These are phyloP conservation scores for Celastrina argiolus DNA, from an alignment of 2,888 invertebrate species.

Conservation along the genomic window DNA sequence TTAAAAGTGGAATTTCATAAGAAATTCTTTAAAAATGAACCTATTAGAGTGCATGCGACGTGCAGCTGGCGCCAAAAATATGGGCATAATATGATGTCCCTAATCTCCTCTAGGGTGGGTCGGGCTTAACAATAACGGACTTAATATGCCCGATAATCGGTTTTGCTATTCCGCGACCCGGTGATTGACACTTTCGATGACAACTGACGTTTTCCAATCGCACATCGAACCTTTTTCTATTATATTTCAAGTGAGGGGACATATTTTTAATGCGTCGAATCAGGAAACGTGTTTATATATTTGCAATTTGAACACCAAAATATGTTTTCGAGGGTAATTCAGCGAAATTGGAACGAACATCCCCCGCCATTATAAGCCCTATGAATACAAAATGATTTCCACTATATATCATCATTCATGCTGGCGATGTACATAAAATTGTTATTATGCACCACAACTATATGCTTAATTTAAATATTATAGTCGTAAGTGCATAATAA, in stretches of 20 bases:
- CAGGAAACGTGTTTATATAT: conserved; percentile 8
- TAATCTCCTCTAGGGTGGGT: conserved; percentile 73
- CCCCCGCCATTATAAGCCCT: conserved; percentile 1
- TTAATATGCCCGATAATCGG: conserved; percentile 76
- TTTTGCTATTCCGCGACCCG: conserved; percentile 74
- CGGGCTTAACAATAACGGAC: conserved; percentile 74
- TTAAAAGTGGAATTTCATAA: conserved; percentile 45
- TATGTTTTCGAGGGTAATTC: conserved; percentile 18
- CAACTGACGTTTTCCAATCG: conserved; percentile 59
- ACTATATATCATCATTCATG: conserved; percentile 1
- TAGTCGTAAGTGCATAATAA: background rate
- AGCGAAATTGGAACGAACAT: conserved; percentile 12
- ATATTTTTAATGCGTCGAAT: conserved; percentile 28
- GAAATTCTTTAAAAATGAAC: conserved; percentile 47
- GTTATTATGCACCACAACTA: background rate
- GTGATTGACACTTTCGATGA: conserved; percentile 75
- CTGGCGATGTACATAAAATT: background rate
- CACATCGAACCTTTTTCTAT: conserved; percentile 49
- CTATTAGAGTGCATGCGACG: conserved; percentile 51
- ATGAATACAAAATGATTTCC: conserved; percentile 8
- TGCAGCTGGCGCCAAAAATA: conserved; percentile 75
- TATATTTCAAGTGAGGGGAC: conserved; percentile 32
- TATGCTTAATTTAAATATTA: background rate
- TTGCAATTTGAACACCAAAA: conserved; percentile 3
- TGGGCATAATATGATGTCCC: conserved; percentile 74